A percentile compares a stretch with the other conserved stretches of the same genome.
phyloP scores from a whole-genome alignment of 1,140 invertebrate genomes.

The Platyura marginata region DNA sequence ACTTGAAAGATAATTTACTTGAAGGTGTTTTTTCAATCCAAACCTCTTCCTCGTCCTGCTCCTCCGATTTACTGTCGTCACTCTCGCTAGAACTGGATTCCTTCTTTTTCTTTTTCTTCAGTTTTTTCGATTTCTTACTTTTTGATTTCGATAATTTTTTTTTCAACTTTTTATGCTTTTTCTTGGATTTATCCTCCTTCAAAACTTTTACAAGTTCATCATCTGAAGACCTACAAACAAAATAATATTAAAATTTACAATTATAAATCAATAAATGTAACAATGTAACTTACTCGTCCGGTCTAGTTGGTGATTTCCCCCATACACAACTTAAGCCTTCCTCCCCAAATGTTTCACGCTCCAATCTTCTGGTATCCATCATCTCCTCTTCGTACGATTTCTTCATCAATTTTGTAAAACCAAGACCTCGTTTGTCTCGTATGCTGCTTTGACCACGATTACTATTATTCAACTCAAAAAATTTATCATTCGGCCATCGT shows the following conservation, averaged over 20 bases:
- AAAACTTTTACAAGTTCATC: slow-evolving; percentile 22
- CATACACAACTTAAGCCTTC: slow-evolving; percentile 45
- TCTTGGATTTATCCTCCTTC: slow-evolving; percentile 28
- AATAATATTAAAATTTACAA: slow-evolving; percentile 4
- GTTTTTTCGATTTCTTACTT: slow-evolving; percentile 24
- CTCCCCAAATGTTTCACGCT: slow-evolving; percentile 51
- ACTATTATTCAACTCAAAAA: slow-evolving; percentile 7
- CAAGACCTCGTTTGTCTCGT: slow-evolving; percentile 12
- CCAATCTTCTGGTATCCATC: slow-evolving; percentile 40
- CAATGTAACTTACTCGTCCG: slow-evolving; percentile 28
- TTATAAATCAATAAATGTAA: not conserved
- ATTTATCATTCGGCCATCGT: slow-evolving; percentile 26
- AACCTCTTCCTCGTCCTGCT: slow-evolving; percentile 26
- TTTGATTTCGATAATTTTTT: slow-evolving; percentile 17
- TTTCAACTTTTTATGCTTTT: slow-evolving; percentile 26
- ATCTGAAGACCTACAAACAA: slow-evolving; percentile 2
- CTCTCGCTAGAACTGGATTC: slow-evolving; percentile 20
- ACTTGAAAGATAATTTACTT: slow-evolving; percentile 8
- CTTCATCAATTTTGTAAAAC: not conserved
- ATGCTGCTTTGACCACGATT: slow-evolving; percentile 13
- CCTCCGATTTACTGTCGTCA: slow-evolving; percentile 22
- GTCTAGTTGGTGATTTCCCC: slow-evolving; percentile 46
- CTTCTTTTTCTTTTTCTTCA: slow-evolving; percentile 26
- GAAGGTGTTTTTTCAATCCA: slow-evolving; percentile 52
- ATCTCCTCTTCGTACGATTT: slow-evolving; percentile 35